A percentile compares a stretch with the other conserved stretches of the same genome.
Conservation (phyloP, 2,797 vertebrate species). For the Chloroceryle amazona region DNA sequence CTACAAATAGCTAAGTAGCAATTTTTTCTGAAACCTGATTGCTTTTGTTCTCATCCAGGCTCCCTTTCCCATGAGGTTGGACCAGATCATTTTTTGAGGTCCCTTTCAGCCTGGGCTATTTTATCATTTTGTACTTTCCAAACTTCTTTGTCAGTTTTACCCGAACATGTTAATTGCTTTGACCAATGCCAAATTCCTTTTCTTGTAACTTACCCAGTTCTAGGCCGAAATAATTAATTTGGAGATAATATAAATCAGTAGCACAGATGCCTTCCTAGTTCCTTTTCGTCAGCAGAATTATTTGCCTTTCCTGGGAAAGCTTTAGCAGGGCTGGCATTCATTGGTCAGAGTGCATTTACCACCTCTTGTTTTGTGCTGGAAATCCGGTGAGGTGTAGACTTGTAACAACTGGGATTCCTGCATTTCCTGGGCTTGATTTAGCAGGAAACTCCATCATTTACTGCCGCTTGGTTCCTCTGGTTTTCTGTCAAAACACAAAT, state of each 20-base stretch:
- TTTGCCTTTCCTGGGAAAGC: not conserved
- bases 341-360: not conserved
- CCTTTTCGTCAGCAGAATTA: not conserved
- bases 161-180: rapidly evolving
- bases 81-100: not conserved
- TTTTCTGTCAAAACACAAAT: not conserved
- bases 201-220: not conserved
- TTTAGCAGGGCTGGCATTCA: not conserved
- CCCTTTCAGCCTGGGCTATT: not conserved
- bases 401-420: not conserved
- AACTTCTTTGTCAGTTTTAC: not conserved
- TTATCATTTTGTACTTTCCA: rapidly evolving
- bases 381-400: not conserved
- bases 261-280: not conserved
- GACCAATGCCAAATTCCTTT: not conserved
- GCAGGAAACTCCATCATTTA: slow-evolving; percentile 4
- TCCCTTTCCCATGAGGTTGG: not conserved
- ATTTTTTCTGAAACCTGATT: not conserved
- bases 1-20: not conserved
- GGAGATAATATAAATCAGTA: not conserved
- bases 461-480: not conserved
- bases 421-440: slow-evolving; percentile 29
- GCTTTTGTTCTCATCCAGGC: not conserved
- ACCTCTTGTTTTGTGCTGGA: not conserved
- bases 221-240: not conserved